Base-by-base conservation (phyloP, 1,140 invertebrate species). In the Anoplophora glabripennis region DNA sequence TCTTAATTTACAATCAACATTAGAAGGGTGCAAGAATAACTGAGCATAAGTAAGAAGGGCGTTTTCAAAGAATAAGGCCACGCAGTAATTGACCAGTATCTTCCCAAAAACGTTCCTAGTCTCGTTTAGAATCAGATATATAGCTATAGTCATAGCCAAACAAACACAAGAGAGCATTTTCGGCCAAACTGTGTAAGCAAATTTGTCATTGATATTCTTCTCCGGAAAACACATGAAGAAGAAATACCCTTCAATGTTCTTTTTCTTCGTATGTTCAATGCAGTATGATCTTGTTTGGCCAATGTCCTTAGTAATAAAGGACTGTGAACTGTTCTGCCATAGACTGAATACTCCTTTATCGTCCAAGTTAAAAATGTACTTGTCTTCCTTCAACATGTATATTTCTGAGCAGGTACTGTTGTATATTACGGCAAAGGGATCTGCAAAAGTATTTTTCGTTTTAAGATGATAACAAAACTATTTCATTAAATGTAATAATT, bases 81-180 rank as follows among this genome's bases (percentile, higher is more conserved):
- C 21, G 4, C 70, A 64, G 45, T 76, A 78, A 5, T 70, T 74
- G 64, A 79, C 71, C 11, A 77, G 59, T 15, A 78, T 71, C 51
- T 71, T 71, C 1, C 77, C 77, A 9, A 66, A 71, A 9, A 77
- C 60, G 48, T 72, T 77, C 15, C 67, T 66, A 41, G 72, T 58
- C 14, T 73, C 67, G 0, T 68, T 66, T 35, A 77, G 46, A 7
- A 75, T 28, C 4, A 67, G 47, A 49, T 79, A 78, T 3, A 78
- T 66, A 0, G 72, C 9, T 3, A 78, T 59, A 0, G 75, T 73
- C 10, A 77, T 14, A 1, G 73, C 5, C 11, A 79, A 36, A 45
- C 75, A 77, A 5, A 77, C 53, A 3, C 63, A 68, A 0, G 76
- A 78, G 0, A 74, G n/a, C 18, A 72, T 60, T 34, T 66, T 67